Conservation (phyloP, 2,888 invertebrate genomes). For the Stegophylla sp. region DNA sequence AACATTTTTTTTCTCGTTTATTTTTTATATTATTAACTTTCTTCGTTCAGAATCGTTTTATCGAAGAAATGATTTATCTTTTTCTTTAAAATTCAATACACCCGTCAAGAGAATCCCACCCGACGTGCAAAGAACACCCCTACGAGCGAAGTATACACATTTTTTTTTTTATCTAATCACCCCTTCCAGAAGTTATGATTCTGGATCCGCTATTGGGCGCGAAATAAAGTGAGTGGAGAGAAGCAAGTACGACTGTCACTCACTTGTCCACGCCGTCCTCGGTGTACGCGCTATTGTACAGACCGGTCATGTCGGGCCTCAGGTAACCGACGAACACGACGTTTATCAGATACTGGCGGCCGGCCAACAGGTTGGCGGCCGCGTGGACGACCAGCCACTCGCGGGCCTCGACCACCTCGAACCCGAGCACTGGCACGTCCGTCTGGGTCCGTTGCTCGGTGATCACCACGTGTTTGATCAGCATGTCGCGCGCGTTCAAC, state of each 20-base stretch:
- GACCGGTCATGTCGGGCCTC: conserved; percentile 59
- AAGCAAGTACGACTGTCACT: not conserved
- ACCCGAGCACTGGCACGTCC: not conserved
- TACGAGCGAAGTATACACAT: too few species aligned
- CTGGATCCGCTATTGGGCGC: too few species aligned
- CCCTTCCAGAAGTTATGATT: too few species aligned
- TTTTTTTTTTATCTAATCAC: too few species aligned
- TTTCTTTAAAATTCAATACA: too few species aligned
- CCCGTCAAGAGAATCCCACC: too few species aligned
- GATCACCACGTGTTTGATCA: not conserved
- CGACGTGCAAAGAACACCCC: too few species aligned
- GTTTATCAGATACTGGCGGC: conserved; percentile 39
- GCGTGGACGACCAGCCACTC: not conserved
- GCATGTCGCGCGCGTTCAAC: conserved; percentile 23
- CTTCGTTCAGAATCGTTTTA: too few species aligned
- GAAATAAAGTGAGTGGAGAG: too few species aligned
- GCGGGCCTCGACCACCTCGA: not conserved
- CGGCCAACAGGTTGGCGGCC: not conserved
- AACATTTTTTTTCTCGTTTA: too few species aligned
- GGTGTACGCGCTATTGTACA: conserved; percentile 59
- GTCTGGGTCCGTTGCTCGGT: not conserved
- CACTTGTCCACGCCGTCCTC: not conserved
- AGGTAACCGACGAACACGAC: conserved; percentile 56
- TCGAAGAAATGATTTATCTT: too few species aligned
- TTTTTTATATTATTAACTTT: too few species aligned